A percentile compares a stretch with the other conserved stretches of the same genome.
These are phyloP conservation scores for Pantherophis alleghaniensis DNA, from an alignment of 2,797 vertebrate genomes.

Conservation along the genomic window DNA sequence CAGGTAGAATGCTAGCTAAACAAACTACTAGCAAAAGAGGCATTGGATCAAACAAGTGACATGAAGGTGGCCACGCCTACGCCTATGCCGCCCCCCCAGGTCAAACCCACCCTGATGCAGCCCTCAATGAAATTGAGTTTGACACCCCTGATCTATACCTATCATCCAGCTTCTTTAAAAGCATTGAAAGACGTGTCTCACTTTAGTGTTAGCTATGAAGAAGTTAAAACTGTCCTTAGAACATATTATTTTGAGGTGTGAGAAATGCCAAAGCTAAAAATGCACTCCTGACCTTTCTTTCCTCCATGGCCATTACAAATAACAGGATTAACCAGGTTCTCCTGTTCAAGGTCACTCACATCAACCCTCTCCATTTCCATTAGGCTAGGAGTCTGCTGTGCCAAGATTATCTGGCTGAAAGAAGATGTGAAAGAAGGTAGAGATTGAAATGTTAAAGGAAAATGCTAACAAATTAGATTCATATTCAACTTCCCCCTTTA, in stretches of 20 bases:
- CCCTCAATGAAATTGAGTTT: too few species aligned
- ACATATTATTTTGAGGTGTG: conserved; percentile 10
- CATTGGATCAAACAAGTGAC: too few species aligned
- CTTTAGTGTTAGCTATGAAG: neutral
- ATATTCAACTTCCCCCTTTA: conserved; percentile 52
- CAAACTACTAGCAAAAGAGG: too few species aligned
- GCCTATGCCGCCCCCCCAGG: too few species aligned
- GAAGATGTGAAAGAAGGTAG: conserved; percentile 26
- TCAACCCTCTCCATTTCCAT: conserved; percentile 52
- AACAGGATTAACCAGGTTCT: conserved; percentile 34
- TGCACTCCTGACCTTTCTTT: conserved; percentile 50
- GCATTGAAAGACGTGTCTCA: neutral
- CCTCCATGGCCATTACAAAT: neutral
- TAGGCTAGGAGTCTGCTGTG: conserved; percentile 24
- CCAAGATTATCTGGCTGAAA: conserved; percentile 15
- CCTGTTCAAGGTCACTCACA: conserved; percentile 49
- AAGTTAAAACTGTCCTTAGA: conserved; percentile 7
- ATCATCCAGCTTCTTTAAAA: neutral
- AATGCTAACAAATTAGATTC: conserved; percentile 68
- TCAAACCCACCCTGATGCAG: too few species aligned
- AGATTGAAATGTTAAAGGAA: conserved; percentile 42
- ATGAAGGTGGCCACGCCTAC: too few species aligned
- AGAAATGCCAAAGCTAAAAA: conserved; percentile 25
- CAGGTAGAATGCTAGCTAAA: too few species aligned
- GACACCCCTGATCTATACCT: neutral